These are phyloP conservation scores for Sebastes vulpes DNA, from an alignment of 2,797 vertebrate species.

Conservation along the genomic window DNA sequence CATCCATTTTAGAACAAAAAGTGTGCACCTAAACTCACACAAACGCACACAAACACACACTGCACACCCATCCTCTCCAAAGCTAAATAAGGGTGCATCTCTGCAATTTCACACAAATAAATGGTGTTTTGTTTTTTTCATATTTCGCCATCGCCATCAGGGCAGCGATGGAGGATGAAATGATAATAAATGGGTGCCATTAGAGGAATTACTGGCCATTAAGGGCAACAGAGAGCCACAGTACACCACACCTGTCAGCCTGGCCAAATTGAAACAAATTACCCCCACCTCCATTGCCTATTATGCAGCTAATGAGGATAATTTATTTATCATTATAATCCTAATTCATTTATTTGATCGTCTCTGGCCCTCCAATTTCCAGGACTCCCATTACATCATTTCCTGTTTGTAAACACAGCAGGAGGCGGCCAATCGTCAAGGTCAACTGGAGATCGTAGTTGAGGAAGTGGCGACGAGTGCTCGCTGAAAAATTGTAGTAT, in stretches of 20 bases:
- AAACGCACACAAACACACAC: background rate
- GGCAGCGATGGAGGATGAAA: constrained; percentile 80
- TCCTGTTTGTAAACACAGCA: constrained; percentile 71
- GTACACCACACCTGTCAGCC: constrained; percentile 86
- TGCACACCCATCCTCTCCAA: constrained; percentile 23
- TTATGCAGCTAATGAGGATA: constrained; percentile 84
- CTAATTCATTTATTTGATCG: constrained; percentile 87
- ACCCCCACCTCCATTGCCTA: constrained; percentile 80
- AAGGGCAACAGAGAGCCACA: constrained; percentile 83
- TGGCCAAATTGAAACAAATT: constrained; percentile 88
- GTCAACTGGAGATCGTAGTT: constrained; percentile 38
- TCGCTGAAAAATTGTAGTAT: background rate
- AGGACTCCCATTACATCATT: constrained; percentile 71
- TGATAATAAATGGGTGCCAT: constrained; percentile 88
- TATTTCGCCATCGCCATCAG: constrained; percentile 72
- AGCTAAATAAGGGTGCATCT: constrained; percentile 42
- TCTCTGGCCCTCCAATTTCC: constrained; percentile 71
- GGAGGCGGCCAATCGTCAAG: constrained; percentile 43
- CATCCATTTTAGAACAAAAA: constrained; percentile 36
- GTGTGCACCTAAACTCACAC: background rate
- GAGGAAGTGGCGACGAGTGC: background rate
- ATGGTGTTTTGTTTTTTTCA: constrained; percentile 57
- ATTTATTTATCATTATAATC: constrained; percentile 87
- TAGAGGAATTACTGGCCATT: constrained; percentile 88
- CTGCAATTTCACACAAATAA: constrained; percentile 67